Base-by-base conservation (phyloP, 2,113 vertebrate species). In the Gopherus evgoodei region DNA sequence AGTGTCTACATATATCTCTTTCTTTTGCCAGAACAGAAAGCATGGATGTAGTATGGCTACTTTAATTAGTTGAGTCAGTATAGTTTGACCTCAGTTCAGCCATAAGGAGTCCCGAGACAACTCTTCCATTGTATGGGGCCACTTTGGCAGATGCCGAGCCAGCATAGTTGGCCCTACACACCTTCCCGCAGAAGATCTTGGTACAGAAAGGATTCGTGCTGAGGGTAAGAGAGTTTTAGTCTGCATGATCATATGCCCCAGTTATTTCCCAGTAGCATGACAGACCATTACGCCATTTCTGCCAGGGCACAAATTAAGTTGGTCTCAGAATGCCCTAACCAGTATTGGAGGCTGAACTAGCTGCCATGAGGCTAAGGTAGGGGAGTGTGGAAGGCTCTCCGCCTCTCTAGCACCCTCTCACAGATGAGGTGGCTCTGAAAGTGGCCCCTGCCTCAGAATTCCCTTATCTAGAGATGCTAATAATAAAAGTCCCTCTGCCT, bases 201-300 rank as follows among this genome's bases (percentile, higher is more conserved):
- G 62, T 35, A 35, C 62, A 69, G 62, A 31, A 31, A 69, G 62
- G 62, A n/a, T 13, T 31, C 2, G 16, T 69, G 6, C 29, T 69
- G 13, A 69, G 11, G 29, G 75, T 38, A 44, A 38, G 4, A 50
- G 50, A 86, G 2, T 22, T 84, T 57, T 54, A 54, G 29, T 57
- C 83, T 56, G 35, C 9, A 31, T 44, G 11, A 81, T 76, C 90
- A 31, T 21, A n/a, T 49, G 81, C 59, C 84, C 44, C 50, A 57
- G 35, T 8, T 4, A 3, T 2, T 29, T 89, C 54, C 76, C 24
- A 12, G 54, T 59, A 86, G n/a, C 12, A 53, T 42, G 5, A 27
- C n/a, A 7, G 50, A 78, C n/a, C 5, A 1, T 14, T 25, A 1
- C 35, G 3, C 0, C 0, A 16, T 38, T 87, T 69, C 65, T 80